Percentiles rank a stretch among this genome's conserved stretches.
phyloP scores from a whole-genome alignment of 37 sponge, comb jelly and placozoan species.

The Dysidea cf. avara region DNA sequence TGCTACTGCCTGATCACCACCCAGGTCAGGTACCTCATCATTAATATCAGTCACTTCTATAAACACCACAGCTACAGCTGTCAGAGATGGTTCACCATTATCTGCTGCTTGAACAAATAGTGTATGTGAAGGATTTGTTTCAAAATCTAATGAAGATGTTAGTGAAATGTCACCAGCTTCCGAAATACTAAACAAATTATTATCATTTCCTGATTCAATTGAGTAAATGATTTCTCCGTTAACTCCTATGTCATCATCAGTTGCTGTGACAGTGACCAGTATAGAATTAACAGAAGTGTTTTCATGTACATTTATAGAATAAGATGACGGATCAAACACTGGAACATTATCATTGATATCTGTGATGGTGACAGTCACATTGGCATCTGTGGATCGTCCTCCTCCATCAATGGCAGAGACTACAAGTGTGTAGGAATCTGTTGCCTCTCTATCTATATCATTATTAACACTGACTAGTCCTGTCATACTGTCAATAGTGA shows the following conservation, averaged over 20 bases:
- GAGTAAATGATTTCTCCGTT: constrained; percentile 14
- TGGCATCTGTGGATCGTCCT: constrained; percentile 30
- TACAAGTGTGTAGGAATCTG: constrained; percentile 9
- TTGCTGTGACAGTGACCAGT: not conserved
- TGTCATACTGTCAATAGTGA: not conserved
- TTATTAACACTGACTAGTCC: constrained; percentile 20
- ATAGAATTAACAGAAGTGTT: not conserved
- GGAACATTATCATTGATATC: constrained; percentile 61
- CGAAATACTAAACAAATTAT: not conserved
- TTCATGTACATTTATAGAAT: constrained; percentile 20
- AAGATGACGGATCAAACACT: constrained; percentile 40
- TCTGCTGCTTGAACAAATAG: constrained; percentile 21
- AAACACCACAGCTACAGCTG: not conserved
- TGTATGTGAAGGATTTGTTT: not conserved
- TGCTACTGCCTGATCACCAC: not conserved
- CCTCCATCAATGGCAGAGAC: constrained; percentile 67
- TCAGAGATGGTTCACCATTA: not conserved
- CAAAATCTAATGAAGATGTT: constrained; percentile 21
- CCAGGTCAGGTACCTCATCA: constrained; percentile 42
- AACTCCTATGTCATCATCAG: constrained; percentile 4
- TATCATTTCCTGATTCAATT: not conserved
- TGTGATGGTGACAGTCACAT: constrained; percentile 42
- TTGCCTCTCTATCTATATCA: constrained; percentile 25
- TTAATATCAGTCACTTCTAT: constrained; percentile 30
- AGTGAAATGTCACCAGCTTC: not conserved